Base-by-base conservation (phyloP, 35 echinoderm and acorn worm genomes). In the Eucidaris tribuloides region DNA sequence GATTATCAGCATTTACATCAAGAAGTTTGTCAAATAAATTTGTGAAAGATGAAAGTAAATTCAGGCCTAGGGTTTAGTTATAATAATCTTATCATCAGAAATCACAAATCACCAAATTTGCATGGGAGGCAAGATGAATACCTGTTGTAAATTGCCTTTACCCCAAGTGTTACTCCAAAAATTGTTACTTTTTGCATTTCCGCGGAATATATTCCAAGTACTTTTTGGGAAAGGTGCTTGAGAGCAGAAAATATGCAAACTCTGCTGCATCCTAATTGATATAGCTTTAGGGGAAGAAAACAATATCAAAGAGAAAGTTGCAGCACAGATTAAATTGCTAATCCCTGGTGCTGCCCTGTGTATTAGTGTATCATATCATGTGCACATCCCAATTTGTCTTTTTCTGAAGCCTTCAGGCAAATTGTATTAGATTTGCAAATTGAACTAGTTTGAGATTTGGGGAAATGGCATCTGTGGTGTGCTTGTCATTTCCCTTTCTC, bases 211-310 rank as follows among this genome's bases (percentile, higher is more conserved):
- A n/a, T n/a, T n/a, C n/a, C n/a, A n/a, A n/a, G n/a, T n/a, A n/a
- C n/a, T n/a, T n/a, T n/a, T n/a, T n/a, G 48, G n/a, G 9, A 52
- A 52, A 9, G 48, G 9, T 52, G 48, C 48, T 11, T 11, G n/a
- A 11, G 48, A 52, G 9, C 48, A 11, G 48, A 11, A n/a, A 11
- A 9, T 52, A 9, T 52, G 9, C 48, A 11, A n/a, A 52, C 48
- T n/a, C 9, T 11, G 48, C 48, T 74, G 38, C 44, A 33, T 74
- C 68, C 44, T 74, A 74, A 74, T 74, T 74, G 68, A 74, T 74
- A 74, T 74, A 74, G 68, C 68, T 74, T 17, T 38, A 74, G 68
- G 68, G 68, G 68, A 74, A 22, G 37, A 44, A 41, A 34, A 64
- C 61, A 32, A 32, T 28, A 64, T 32, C 28, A 27, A 27, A 64